A percentile compares a stretch with the other conserved stretches of the same genome.
Evolutionary conservation across 2,113 vertebrate genomes (phyloP).

Genomic region (Vimba vimba): DNA sequence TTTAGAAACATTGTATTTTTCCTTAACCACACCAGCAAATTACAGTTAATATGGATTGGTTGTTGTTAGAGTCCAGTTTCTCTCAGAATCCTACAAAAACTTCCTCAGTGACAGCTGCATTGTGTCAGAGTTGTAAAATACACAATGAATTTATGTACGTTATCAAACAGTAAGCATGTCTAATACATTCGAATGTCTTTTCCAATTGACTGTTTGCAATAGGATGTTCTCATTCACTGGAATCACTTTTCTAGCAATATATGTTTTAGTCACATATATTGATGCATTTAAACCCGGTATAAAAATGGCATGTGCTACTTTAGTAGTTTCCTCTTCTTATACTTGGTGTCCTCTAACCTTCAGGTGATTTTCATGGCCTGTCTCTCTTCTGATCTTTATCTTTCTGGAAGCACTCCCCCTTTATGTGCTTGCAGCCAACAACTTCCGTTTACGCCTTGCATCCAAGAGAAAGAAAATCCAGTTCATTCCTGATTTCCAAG

Average conservation of each 20-base stretch:
- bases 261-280: background rate
- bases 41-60: background rate
- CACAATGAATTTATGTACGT: background rate
- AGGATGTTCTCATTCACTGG: background rate
- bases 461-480: slow-evolving; percentile 11
- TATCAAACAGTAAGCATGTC: background rate
- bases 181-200: background rate
- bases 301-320: background rate
- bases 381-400: background rate
- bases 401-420: background rate
- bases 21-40: background rate
- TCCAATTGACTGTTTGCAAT: background rate
- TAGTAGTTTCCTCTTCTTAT: background rate
- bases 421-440: background rate
- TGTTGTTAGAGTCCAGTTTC: background rate
- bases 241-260: background rate
- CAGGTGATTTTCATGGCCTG: slow-evolving; percentile 12
- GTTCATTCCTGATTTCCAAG: background rate
- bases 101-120: background rate
- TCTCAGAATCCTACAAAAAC: background rate
- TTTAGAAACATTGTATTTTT: slow-evolving; percentile 72
- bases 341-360: slow-evolving; percentile 33
- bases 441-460: slow-evolving; percentile 1
- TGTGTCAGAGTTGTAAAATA: background rate
- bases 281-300: slow-evolving; percentile 5